phyloP scores from a whole-genome alignment of 2,888 invertebrate genomes.

The Drosophila leonis region DNA sequence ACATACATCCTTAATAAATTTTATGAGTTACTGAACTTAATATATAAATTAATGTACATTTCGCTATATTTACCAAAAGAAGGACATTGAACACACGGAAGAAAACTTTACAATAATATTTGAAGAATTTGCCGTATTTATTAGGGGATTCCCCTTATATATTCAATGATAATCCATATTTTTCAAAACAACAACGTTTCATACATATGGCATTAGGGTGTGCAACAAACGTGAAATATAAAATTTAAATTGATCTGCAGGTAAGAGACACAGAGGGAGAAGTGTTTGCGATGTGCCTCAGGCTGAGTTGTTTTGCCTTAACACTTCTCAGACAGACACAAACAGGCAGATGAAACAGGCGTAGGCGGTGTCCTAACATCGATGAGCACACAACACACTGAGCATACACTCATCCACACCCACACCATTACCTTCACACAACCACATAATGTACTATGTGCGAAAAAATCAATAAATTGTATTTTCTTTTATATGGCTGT shows the following conservation, averaged over 20 bases:
- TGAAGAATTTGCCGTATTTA: no score
- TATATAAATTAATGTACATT: no score
- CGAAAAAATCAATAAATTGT: conserved; percentile 78
- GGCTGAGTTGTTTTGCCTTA: conserved; percentile 73
- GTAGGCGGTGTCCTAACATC: conserved; percentile 59
- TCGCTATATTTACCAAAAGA: no score
- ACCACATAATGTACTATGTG: conserved; percentile 40
- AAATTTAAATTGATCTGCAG: conserved; percentile 25
- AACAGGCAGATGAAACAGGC: conserved; percentile 55
- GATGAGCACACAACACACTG: conserved; percentile 19
- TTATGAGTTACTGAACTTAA: no score
- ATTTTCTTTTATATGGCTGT: conserved; percentile 55
- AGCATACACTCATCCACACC: not conserved
- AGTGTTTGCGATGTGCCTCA: conserved; percentile 7
- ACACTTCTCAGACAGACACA: conserved; percentile 65
- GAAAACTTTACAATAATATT: no score
- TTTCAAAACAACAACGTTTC: no score
- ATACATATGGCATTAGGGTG: not conserved
- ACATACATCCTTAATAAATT: no score
- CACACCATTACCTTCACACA: conserved; percentile 7
- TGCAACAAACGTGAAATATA: conserved; percentile 49
- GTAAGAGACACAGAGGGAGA: not conserved
- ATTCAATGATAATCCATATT: no score
- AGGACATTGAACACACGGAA: no score
- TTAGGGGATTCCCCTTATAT: not conserved